Base-by-base conservation (phyloP, 2,113 vertebrate species). In the Orcinus orca region DNA sequence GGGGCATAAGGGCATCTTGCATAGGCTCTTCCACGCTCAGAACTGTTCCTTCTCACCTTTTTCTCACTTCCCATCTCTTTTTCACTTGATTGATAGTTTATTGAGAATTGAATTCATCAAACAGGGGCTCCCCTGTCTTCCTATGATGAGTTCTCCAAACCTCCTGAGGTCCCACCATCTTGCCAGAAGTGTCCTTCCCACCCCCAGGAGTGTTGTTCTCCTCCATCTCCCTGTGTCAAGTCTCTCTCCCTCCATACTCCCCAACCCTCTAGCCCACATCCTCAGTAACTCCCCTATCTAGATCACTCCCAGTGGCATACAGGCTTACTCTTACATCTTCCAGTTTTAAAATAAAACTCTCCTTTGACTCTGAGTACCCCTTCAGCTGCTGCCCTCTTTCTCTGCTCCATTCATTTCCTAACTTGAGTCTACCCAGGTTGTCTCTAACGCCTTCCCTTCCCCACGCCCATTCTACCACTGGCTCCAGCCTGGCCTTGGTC, bases 331-430 rank as follows among this genome's bases (percentile, higher is more conserved):
- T 84, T 41, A 53, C 31, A 50, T 38, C n/a, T 14, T 12, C 44
- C 38, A 23, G 13, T 82, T 93, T 33, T 62, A 87, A 68, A 62
- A 36, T 83, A 33, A 87, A 95, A 55, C 17, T 92, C 41, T 67
- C 33, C 13, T 84, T 84, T 76, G 81, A 36, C 36, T 5, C 84
- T 53, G 3, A 53, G 29, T 9, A 25, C 5, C 74, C 76, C 26
- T 44, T 76, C 41, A 36, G 10, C 67, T n/a, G 21, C 11, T 17
- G 31, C 41, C 68, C 12, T 26, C 8, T 73, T 62, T 77, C 53
- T 86, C 36, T 65, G 23, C 21, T 71, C 31, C n/a, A 7, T 25
- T 79, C 60, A 65, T 53, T 53, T n/a, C n/a, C 62, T 68, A 82
- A 31, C 50, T 38, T 36, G 53, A 47, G 14, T n/a, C 62, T 29